Evolutionary conservation across 2,888 invertebrate genomes (phyloP), one percentile per base, ranked within the genome.

Genomic region (Nymphalis polychloros): DNA sequence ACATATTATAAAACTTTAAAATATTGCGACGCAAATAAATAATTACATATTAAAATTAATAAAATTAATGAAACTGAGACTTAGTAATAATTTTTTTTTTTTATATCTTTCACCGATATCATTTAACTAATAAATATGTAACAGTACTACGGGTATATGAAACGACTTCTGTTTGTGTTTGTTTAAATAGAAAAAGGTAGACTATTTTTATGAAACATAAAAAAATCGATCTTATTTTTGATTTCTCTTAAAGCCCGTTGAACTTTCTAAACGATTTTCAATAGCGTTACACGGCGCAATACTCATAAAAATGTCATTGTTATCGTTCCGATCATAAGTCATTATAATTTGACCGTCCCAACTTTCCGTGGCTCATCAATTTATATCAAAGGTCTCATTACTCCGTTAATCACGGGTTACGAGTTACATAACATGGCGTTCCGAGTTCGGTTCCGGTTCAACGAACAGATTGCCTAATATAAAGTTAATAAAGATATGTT

Each of bases 381-480:
- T 73, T 69, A 73, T 76, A 74, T 75, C 72, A 31, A 76, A 76
- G 67, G 64, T 64, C 69, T 73, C 75, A 76, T 77, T 75, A 76
- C 72, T 69, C 35, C 8, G 55, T 27, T 55, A 55, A 55, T 31
- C 55, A 35, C 55, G 17, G 53, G 23, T 49, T 68, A 69, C 59
- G 68, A 27, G 65, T 77, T 75, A 72, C 72, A 68, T 73, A 77
- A 77, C 68, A 27, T 50, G 1, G 2, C 31, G 17, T 27, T 31
- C 53, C n/a, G n/a, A 31, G 20, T 35, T 60, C 17, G 55, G 55
- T 47, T 72, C 55, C 72, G 67, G 69, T 63, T 65, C 70, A 59
- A 57, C 49, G 66, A 31, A 31, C 35, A 8, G 16, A 31, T 55
- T 55, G 55, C 31, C 17, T 55, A 55, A 31, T n/a, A 27, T 27